Conservation (phyloP, 2,797 vertebrate genomes). For the Ataeniobius toweri region DNA sequence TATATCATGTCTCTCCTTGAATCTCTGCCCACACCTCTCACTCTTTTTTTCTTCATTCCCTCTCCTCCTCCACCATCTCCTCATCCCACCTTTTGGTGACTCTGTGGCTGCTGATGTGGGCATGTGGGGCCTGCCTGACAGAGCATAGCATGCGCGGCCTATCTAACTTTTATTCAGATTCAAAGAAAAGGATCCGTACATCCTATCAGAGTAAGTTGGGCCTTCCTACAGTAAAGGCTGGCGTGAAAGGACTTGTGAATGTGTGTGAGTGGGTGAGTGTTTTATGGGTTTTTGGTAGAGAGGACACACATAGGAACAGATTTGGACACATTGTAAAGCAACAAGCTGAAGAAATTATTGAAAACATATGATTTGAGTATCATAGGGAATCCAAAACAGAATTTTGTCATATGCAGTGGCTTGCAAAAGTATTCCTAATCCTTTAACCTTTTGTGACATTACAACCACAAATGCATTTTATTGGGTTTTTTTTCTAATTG, state of each 20-base stretch:
- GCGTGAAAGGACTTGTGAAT: conserved; percentile 39
- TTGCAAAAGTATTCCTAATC: not conserved
- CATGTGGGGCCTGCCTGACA: conserved; percentile 91
- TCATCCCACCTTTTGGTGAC: conserved; percentile 83
- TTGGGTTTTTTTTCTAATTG: no score
- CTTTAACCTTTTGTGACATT: not conserved
- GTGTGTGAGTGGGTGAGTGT: conserved; percentile 33
- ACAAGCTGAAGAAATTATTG: conserved; percentile 57
- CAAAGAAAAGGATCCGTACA: conserved; percentile 99
- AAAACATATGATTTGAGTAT: conserved; percentile 33
- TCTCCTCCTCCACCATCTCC: conserved; percentile 30
- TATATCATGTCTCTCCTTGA: conserved; percentile 9
- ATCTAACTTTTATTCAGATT: conserved; percentile 99
- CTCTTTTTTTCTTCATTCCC: conserved; percentile 5
- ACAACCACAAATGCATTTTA: not conserved
- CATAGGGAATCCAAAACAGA: not conserved
- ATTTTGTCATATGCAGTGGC: conserved; percentile 12
- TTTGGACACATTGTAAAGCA: conserved; percentile 32
- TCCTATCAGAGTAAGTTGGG: conserved; percentile 98
- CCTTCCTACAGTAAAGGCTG: conserved; percentile 54
- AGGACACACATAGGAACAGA: conserved; percentile 15
- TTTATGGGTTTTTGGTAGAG: conserved; percentile 13
- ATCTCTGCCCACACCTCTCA: conserved; percentile 17
- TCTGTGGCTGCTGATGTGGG: conserved; percentile 89
- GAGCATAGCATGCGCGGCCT: conserved; percentile 99